phyloP scores from a whole-genome alignment of 2,113 vertebrate genomes.

The Oreocharis arfaki region DNA sequence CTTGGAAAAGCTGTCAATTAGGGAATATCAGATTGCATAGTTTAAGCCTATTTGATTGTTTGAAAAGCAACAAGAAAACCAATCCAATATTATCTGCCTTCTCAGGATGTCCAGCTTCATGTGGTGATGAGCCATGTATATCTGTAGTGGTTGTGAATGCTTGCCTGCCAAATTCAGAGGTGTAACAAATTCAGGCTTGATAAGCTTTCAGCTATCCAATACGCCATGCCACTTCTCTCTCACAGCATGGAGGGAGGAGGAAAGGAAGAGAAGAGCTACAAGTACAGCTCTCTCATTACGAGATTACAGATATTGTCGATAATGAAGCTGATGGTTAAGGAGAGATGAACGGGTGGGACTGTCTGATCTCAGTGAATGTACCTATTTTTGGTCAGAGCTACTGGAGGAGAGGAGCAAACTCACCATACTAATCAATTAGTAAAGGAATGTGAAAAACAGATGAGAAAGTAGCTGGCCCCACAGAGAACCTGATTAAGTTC shows the following conservation, averaged over 20 bases:
- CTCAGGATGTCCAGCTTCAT: neutral
- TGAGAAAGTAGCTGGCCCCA: neutral
- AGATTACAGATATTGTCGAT: rapidly evolving
- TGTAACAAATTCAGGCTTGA: neutral
- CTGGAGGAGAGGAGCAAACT: neutral
- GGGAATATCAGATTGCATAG: neutral
- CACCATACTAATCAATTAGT: neutral
- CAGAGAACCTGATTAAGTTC: neutral
- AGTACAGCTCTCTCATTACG: neutral
- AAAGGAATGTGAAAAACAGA: neutral
- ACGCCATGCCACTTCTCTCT: neutral
- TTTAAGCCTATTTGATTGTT: neutral
- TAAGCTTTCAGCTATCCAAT: neutral
- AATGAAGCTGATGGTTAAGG: neutral
- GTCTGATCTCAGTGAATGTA: neutral
- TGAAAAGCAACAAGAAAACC: neutral
- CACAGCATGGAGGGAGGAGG: neutral
- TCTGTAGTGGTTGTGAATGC: neutral
- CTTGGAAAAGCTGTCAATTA: slow-evolving; percentile 45
- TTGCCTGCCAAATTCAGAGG: neutral
- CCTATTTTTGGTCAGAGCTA: neutral
- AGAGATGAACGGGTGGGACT: neutral
- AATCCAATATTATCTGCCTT: neutral
- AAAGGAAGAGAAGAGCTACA: neutral
- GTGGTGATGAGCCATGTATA: neutral